A percentile compares a stretch with the other conserved stretches of the same genome.
Conservation (phyloP, 2,888 invertebrate genomes). For the Oegoconia quadripuncta region DNA sequence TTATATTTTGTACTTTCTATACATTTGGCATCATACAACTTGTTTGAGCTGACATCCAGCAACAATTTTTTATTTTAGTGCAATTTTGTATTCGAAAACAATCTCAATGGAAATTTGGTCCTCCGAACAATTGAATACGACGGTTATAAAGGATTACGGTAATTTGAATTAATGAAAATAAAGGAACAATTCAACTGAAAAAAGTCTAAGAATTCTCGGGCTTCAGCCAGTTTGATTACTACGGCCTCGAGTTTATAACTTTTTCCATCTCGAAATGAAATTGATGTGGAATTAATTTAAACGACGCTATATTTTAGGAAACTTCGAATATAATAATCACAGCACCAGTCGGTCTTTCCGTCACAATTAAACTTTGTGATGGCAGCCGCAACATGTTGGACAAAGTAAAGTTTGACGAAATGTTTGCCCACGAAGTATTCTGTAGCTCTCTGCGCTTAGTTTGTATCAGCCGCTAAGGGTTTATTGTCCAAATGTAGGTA, state of each 20-base stretch:
- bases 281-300: slow-evolving; percentile 1
- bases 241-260: slow-evolving; percentile 17
- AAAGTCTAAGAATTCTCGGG: slow-evolving; percentile 20
- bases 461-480: too few relatives aligned
- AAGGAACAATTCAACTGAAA: slow-evolving; percentile 27
- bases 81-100: neutral
- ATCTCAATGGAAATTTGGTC: too few relatives aligned
- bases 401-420: neutral
- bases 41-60: too few relatives aligned
- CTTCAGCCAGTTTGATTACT: slow-evolving; percentile 21
- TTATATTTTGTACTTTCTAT: too few relatives aligned
- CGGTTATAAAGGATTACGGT: slow-evolving; percentile 31
- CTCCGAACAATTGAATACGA: slow-evolving; percentile 26
- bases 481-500: too few relatives aligned
- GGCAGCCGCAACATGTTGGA: neutral
- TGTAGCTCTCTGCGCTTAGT: too few relatives aligned
- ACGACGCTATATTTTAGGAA: neutral
- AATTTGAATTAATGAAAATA: slow-evolving; percentile 30
- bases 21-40: too few relatives aligned
- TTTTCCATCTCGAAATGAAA: slow-evolving; percentile 1
- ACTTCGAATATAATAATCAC: neutral
- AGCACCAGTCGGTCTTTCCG: neutral
- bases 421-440: too few relatives aligned
- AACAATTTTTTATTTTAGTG: neutral
- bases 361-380: neutral